Conservation (phyloP, 2,113 vertebrate genomes). For the Acinonyx jubatus region DNA sequence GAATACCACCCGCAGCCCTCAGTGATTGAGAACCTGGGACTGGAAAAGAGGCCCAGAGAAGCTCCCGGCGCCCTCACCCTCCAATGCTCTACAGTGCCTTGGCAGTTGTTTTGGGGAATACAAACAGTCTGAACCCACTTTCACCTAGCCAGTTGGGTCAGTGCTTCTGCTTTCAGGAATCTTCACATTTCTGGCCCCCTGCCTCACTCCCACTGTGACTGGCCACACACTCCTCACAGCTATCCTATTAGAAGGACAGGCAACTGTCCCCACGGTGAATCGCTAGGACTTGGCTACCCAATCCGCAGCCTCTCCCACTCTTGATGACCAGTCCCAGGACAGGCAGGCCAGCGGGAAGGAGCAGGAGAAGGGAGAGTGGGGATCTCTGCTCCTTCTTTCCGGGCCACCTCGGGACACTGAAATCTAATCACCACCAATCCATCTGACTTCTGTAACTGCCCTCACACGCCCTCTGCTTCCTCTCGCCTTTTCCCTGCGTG, state of each 20-base stretch:
- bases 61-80: neutral
- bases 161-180: constrained; percentile 23
- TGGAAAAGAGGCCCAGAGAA: neutral
- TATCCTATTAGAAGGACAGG: constrained; percentile 23
- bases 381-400: neutral
- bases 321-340: neutral
- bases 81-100: neutral
- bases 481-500: constrained; percentile 30
- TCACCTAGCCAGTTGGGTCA: neutral
- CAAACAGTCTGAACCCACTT: neutral
- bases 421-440: neutral
- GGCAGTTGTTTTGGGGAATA: neutral
- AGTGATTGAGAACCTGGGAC: neutral
- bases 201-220: neutral
- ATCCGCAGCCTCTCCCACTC: neutral
- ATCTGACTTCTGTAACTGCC: constrained; percentile 52
- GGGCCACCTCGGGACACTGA: neutral
- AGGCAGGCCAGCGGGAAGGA: neutral
- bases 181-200: neutral
- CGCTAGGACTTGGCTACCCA: neutral
- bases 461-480: constrained; percentile 63
- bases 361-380: neutral
- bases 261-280: neutral
- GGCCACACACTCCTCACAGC: neutral
- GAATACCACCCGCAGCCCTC: neutral